A percentile compares a stretch with the other conserved stretches of the same genome.
phyloP scores from a whole-genome alignment of 2,797 vertebrate genomes.

The Ctenopoma multispine region DNA sequence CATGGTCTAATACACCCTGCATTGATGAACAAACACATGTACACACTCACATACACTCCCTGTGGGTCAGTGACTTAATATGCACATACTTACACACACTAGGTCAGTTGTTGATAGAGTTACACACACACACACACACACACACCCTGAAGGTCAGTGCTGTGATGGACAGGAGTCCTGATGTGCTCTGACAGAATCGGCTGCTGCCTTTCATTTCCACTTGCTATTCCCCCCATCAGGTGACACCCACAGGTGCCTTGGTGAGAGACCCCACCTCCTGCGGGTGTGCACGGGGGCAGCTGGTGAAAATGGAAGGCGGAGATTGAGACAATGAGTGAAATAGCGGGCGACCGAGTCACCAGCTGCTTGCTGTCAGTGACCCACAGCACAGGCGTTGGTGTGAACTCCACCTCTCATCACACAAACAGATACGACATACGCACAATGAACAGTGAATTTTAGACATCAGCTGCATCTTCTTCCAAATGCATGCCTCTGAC shows the following conservation, averaged over 20 bases:
- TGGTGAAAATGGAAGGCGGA: slow-evolving; percentile 45
- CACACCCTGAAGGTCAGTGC: slow-evolving; percentile 77
- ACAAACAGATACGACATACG: slow-evolving; percentile 16
- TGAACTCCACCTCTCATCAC: slow-evolving; percentile 57
- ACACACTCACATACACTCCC: slow-evolving; percentile 72
- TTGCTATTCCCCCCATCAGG: slow-evolving; percentile 83
- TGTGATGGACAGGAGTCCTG: slow-evolving; percentile 83
- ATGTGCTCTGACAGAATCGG: slow-evolving; percentile 83
- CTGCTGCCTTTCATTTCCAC: slow-evolving; percentile 86
- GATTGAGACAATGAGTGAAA: slow-evolving; percentile 55
- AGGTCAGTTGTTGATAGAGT: slow-evolving; percentile 61
- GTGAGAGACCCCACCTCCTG: slow-evolving; percentile 72
- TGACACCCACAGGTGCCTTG: slow-evolving; percentile 86
- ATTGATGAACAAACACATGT: slow-evolving; percentile 78
- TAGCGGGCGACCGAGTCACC: slow-evolving; percentile 52
- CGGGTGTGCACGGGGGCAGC: slow-evolving; percentile 59
- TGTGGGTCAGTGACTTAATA: slow-evolving; percentile 79
- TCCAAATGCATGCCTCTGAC: slow-evolving; percentile 43
- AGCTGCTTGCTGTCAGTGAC: slow-evolving; percentile 78
- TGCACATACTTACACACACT: slow-evolving; percentile 71
- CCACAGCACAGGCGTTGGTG: slow-evolving; percentile 41
- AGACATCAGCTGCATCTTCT: slow-evolving; percentile 53
- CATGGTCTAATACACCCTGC: slow-evolving; percentile 73
- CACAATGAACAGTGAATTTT: slow-evolving; percentile 32
- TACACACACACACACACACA: slow-evolving; percentile 52